Conservation (phyloP, 2,888 invertebrate genomes). For the Drosophila acutilabella region DNA sequence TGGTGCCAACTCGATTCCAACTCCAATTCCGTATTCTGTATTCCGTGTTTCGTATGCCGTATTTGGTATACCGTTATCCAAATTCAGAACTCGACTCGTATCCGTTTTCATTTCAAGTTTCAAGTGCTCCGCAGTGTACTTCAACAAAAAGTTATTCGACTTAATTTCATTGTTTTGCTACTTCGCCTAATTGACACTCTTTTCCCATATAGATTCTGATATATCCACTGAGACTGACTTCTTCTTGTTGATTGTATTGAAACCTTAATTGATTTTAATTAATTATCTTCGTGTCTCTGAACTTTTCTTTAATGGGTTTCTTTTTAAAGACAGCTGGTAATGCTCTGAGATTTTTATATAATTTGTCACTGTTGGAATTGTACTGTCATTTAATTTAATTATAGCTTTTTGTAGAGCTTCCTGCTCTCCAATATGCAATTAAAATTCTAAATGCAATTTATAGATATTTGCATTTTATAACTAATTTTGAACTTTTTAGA, state of each 20-base stretch:
- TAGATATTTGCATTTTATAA: no score
- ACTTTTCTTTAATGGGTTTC: neutral
- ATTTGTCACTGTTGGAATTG: neutral
- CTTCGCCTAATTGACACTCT: constrained; percentile 47
- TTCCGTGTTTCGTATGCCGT: constrained; percentile 10
- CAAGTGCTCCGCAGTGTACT: constrained; percentile 30
- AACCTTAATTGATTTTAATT: constrained; percentile 11
- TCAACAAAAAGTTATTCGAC: neutral
- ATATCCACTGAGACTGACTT: constrained; percentile 1
- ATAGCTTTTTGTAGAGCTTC: no score
- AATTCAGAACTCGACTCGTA: neutral
- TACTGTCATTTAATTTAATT: neutral
- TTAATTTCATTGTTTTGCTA: constrained; percentile 27
- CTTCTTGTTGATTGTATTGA: neutral
- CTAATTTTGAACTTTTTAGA: no score
- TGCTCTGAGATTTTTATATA: neutral
- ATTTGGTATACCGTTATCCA: neutral
- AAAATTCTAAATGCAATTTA: no score
- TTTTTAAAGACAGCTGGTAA: no score
- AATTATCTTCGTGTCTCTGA: neutral
- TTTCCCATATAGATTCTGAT: constrained; percentile 6
- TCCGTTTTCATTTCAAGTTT: constrained; percentile 31
- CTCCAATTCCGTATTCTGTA: constrained; percentile 12
- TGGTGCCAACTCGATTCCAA: constrained; percentile 32
- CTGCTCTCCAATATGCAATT: no score